phyloP scores from a whole-genome alignment of 2,888 invertebrate genomes.

The Vandiemenella viatica region DNA sequence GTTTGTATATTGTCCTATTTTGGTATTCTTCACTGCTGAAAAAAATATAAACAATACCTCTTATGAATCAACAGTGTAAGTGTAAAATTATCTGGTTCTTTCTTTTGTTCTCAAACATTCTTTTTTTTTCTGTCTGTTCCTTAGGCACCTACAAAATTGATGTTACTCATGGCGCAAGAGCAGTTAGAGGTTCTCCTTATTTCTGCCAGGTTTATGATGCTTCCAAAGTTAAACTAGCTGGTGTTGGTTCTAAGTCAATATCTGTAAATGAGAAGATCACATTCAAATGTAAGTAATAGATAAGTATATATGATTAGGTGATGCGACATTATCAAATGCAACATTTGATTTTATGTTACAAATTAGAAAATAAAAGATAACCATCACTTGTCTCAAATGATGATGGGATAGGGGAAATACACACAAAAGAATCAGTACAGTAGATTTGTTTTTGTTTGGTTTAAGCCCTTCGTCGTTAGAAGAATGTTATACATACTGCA shows the following conservation, averaged over 20 bases:
- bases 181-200: slow-evolving; percentile 85
- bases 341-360: neutral
- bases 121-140: slow-evolving; percentile 1
- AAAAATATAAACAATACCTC: no score
- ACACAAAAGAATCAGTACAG: neutral
- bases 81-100: neutral
- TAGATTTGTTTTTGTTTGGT: no score
- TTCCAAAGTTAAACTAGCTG: slow-evolving; percentile 61
- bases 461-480: no score
- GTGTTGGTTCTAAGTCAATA: slow-evolving; percentile 37
- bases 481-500: no score
- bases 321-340: no score
- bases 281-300: slow-evolving; percentile 59
- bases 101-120: neutral
- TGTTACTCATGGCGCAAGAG: slow-evolving; percentile 77
- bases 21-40: no score
- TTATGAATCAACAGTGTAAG: no score
- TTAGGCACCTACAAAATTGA: slow-evolving; percentile 47
- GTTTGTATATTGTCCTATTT: no score
- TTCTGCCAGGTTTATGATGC: slow-evolving; percentile 85
- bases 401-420: neutral
- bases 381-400: neutral
- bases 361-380: neutral
- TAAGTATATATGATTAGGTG: no score
- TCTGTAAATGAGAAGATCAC: slow-evolving; percentile 70